Conservation (phyloP, 2,888 invertebrate genomes). For the Steinernema hermaphroditum region DNA sequence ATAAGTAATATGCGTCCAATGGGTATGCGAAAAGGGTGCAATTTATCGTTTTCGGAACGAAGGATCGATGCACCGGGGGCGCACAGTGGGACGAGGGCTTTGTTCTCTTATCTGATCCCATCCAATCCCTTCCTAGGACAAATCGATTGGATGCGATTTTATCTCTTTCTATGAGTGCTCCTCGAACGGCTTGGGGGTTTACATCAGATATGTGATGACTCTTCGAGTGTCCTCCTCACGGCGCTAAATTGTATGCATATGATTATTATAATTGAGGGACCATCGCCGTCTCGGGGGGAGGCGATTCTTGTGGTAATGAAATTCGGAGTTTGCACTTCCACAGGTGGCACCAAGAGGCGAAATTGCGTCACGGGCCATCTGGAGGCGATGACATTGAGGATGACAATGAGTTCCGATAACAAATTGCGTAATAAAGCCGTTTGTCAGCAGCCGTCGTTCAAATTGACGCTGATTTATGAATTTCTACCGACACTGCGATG, state of each 20-base stretch:
- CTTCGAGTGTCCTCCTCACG: neutral
- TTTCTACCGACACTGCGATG: neutral
- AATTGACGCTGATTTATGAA: conserved; percentile 1
- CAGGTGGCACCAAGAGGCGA: neutral
- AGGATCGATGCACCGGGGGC: neutral
- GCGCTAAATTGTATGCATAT: conserved; percentile 13
- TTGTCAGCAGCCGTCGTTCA: neutral
- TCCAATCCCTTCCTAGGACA: neutral
- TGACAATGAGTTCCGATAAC: neutral
- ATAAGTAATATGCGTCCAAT: conserved; percentile 18
- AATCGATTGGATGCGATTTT: neutral
- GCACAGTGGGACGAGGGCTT: neutral
- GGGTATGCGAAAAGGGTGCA: conserved; percentile 21
- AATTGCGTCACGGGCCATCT: conserved; percentile 1
- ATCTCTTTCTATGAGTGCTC: neutral
- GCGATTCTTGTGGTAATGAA: neutral
- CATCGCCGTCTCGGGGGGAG: neutral
- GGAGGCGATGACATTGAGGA: neutral
- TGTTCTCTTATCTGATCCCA: conserved; percentile 19
- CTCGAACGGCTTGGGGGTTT: neutral
- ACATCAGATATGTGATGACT: conserved; percentile 9
- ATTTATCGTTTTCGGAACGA: neutral
- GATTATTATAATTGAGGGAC: conserved; percentile 21
- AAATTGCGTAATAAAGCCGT: conserved; percentile 18
- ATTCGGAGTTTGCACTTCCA: neutral